These are phyloP conservation scores for Zalophus californianus DNA, from an alignment of 2,797 vertebrate species.

Conservation along the genomic window DNA sequence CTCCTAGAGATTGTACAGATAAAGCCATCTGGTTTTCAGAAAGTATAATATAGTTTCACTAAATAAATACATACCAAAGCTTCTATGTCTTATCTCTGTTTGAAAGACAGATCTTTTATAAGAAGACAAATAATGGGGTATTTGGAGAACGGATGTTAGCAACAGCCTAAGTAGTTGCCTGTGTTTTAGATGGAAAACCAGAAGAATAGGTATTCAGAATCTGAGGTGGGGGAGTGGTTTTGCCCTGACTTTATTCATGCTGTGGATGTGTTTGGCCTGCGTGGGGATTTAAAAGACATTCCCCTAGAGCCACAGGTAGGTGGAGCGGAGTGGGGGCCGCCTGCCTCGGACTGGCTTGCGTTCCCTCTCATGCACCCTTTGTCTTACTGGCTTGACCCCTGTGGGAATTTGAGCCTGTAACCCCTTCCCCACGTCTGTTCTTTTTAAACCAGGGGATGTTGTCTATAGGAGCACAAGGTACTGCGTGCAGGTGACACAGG, in stretches of 20 bases:
- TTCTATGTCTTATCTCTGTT: slow-evolving; percentile 57
- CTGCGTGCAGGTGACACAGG: too few relatives aligned
- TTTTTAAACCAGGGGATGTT: not conserved
- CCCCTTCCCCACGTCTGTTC: not conserved
- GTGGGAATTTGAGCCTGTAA: not conserved
- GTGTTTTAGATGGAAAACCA: too few relatives aligned
- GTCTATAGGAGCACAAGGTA: not conserved
- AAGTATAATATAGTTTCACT: slow-evolving; percentile 61
- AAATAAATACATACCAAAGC: slow-evolving; percentile 57
- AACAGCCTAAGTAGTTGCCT: not conserved
- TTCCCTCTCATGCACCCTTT: not conserved
- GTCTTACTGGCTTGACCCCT: not conserved
- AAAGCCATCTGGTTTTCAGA: slow-evolving; percentile 65
- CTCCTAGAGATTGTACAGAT: slow-evolving; percentile 69
- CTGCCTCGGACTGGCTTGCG: not conserved
- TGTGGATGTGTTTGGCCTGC: not conserved
- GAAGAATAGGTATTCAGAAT: not conserved
- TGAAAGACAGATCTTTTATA: slow-evolving; percentile 58
- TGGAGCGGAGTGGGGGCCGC: too few relatives aligned
- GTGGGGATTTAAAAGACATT: not conserved
- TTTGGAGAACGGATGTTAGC: slow-evolving; percentile 50
- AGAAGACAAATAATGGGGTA: slow-evolving; percentile 48
- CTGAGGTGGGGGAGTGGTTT: not conserved
- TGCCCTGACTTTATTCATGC: not conserved
- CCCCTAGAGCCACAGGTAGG: not conserved